Evolutionary conservation across 1,140 invertebrate species (phyloP), one percentile per base, ranked within the genome.

Genomic region (Antheraea pernyi): DNA sequence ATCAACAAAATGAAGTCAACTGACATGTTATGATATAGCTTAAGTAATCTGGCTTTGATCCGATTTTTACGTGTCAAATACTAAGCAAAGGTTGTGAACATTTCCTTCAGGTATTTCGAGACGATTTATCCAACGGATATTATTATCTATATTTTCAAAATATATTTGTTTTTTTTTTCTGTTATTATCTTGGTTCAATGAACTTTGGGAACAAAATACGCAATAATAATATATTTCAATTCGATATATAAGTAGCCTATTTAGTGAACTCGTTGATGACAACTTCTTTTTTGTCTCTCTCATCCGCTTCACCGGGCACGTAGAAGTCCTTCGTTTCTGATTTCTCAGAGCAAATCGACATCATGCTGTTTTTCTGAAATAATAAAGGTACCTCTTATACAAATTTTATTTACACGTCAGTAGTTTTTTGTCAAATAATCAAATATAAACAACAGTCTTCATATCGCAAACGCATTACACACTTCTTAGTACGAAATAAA

Each of bases 241-340:
- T 53, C 10, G 13, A 53, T 13, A 13, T 2, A 16, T 53, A 2
- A 4, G 11, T 42, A 16, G 9, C 13, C 11, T 53, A 53, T 53
- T n/a, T 53, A 53, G 13, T 1, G 46, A 53, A 2, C 46, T 53
- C 16, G 9, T 48, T 48, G 7, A 13, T 48, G 16, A 16, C 16
- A 6, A 53, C 46, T 10, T 16, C 39, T 39, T 61, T 22, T 0
- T 42, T 61, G 7, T 30, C 59, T 13, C 19, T 46, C 0, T 68
- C 69, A 11, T 69, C 59, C 3, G 77, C 76, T 74, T 83, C 65
- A 61, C 70, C 78, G 5, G 86, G 84, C 46, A 78, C 78, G 62
- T 88, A 88, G 66, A 88, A 88, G 65, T 88, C 86, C 53, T 80
- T 84, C 42, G 69, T 71, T 58, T 82, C 78, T 19, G 60, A 70